Conservation (phyloP, 30 jellyfish, hydroid and myxozoan species). For the Cassiopea andromeda region DNA sequence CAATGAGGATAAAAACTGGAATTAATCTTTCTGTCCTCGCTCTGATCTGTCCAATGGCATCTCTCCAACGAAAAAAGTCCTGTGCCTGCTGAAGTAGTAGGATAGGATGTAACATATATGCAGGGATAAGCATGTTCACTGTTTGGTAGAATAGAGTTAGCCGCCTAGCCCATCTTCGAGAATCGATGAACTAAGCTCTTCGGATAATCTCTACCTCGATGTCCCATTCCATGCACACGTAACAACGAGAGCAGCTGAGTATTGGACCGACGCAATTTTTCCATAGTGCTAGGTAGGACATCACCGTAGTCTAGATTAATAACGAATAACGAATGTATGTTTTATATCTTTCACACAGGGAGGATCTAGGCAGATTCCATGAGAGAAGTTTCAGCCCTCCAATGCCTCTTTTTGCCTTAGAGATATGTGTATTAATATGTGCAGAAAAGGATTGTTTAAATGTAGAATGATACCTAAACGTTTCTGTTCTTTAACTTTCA, state of each 20-base stretch:
- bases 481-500: not conserved
- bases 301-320: slow-evolving; percentile 31
- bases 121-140: slow-evolving; percentile 6
- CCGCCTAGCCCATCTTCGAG: slow-evolving; percentile 1
- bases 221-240: too few relatives aligned
- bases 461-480: slow-evolving; percentile 54
- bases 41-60: slow-evolving; percentile 21
- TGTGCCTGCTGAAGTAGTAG: slow-evolving; percentile 32
- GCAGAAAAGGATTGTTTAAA: slow-evolving; percentile 49
- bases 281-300: slow-evolving; percentile 3
- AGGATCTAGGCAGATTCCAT: slow-evolving; percentile 46
- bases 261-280: not conserved
- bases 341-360: slow-evolving; percentile 22
- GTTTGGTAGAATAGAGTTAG: not conserved
- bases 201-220: too few relatives aligned
- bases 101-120: slow-evolving; percentile 2
- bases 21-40: slow-evolving; percentile 25
- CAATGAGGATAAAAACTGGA: slow-evolving; percentile 40
- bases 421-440: slow-evolving; percentile 43
- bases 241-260: not conserved
- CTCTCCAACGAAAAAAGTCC: slow-evolving; percentile 24
- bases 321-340: slow-evolving; percentile 1
- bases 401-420: slow-evolving; percentile 35
- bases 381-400: slow-evolving; percentile 65
- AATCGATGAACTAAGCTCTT: not conserved